Evolutionary conservation across 2,888 invertebrate genomes (phyloP), one percentile per base, ranked within the genome.

Genomic region (Calephelis perditalis): DNA sequence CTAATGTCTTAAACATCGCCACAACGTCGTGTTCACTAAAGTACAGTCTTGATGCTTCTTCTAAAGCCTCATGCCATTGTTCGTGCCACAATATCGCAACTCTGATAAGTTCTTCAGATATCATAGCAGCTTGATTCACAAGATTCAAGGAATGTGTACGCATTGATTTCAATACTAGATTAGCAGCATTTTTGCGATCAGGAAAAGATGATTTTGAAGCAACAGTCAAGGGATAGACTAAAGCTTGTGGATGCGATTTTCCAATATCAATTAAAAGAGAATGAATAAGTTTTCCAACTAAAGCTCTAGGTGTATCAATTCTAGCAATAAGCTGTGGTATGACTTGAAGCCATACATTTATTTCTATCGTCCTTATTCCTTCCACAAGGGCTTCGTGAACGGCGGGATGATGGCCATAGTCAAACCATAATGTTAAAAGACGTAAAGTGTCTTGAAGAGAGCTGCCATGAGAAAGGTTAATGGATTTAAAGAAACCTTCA

Each of bases 11-110:
- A 76, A 99, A 96, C 99, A 99, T 99, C 7, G 97, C 99, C 65
- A 96, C 95, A 0, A 98, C 96, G 78, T 99, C 98, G 63, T 96
- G 93, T 80, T 99, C 99, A 3, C 98, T 98, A 81, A 99, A 99
- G 82, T 98, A 99, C 9, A 99, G 86, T 67, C 94, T 77, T 6
- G 97, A 97, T 0, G 99, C 99, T 79, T 99, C 99, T 73, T 97
- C 97, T 26, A 99, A 85, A 0, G 98, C 99, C 81, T 99, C 99
- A 77, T 99, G 98, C 99, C 99, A 99, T 74, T 98, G 94, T 81
- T 99, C 99, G 77, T 99, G 99, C 99, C 99, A 99, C 15, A 99
- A 88, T 68, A 99, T 99, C 2, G 99, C 99, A 0, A 99, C 98
- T 60, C 99, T 92, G 63, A 99, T 99, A 57, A 99, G 91, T 82